Base-by-base conservation (phyloP, 2,888 invertebrate species). In the Drosophila nigritarsus region DNA sequence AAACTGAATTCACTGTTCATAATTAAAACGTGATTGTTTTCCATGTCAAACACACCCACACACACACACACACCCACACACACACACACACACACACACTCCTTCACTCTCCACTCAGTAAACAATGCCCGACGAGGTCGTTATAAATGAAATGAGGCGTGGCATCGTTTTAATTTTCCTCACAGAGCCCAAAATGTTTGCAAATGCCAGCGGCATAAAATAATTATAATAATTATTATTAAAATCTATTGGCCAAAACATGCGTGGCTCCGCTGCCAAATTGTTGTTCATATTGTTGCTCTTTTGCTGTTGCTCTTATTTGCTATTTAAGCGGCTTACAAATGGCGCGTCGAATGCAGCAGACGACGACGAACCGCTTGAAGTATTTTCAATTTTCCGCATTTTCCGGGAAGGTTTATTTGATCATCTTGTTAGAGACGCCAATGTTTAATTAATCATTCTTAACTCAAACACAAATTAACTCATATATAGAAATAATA, bases 21-120 rank as follows among this genome's bases (percentile, higher is more conserved):
- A 83, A 83, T 83, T 80, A 78, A 78, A 78, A 59, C 67, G 65
- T 65, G 61, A 78, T 82, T 80, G 81, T 80, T 75, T 66, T 49
- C 60, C n/a, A 54, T 20, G 34, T 49, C 42, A 56, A 71, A 40
- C n/a, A 51, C 51, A 53, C 64, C 61, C 24, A 55, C n/a, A 51
- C n/a, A 32, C 53, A 58, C 34, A 51, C 32, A 50, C 50, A 48
- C n/a, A 48, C 8, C 54, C 34, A 34, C 15, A 51, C n/a, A 32
- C 53, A 58, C 34, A 51, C 32, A 50, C 50, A 48, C n/a, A 48
- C 8, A 58, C 34, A 34, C 15, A 2, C 15, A n/a, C 13, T 49
- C 13, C 7, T 29, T n/a, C n/a, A 36, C 30, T 32, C 13, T 2
- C 0, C 36, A 18, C 8, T 13, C 18, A 38, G 55, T 24, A 56